phyloP scores from a whole-genome alignment of 2,797 vertebrate genomes.

The Avahi laniger region DNA sequence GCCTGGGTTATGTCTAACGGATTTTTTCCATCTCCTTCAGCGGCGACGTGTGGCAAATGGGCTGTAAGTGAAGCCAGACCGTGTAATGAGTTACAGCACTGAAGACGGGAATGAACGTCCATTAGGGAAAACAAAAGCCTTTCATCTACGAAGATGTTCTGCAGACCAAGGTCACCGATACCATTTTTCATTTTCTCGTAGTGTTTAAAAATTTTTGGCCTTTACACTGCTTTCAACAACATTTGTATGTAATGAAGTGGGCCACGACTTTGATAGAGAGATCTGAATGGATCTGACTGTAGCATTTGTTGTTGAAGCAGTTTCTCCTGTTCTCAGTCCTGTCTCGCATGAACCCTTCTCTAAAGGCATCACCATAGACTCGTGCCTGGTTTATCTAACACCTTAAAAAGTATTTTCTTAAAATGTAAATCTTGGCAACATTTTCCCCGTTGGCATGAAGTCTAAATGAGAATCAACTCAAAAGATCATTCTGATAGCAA shows the following conservation, averaged over 20 bases:
- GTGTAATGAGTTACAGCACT: not conserved
- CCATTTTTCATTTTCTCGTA: not conserved
- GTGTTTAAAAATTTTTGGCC: not conserved
- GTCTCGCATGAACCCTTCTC: not conserved
- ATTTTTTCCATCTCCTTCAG: not conserved
- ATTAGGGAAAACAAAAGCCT: not conserved
- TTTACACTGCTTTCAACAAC: not conserved
- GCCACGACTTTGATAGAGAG: not conserved
- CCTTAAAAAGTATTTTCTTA: not conserved
- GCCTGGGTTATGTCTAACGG: conserved; percentile 6
- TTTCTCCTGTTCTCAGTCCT: not conserved
- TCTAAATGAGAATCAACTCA: not conserved
- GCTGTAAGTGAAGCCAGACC: not conserved
- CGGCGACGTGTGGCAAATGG: not conserved
- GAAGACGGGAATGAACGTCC: not conserved
- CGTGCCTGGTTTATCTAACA: not conserved
- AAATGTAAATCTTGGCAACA: not conserved
- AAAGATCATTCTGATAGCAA: not conserved
- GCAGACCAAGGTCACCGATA: not conserved
- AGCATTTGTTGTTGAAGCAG: not conserved
- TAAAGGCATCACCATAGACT: not conserved
- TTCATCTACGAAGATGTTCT: not conserved
- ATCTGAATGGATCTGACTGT: not conserved
- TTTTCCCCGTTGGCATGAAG: not conserved
- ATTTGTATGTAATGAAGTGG: not conserved